phyloP scores from a whole-genome alignment of 2,888 invertebrate genomes.

The Agrochola circellaris region DNA sequence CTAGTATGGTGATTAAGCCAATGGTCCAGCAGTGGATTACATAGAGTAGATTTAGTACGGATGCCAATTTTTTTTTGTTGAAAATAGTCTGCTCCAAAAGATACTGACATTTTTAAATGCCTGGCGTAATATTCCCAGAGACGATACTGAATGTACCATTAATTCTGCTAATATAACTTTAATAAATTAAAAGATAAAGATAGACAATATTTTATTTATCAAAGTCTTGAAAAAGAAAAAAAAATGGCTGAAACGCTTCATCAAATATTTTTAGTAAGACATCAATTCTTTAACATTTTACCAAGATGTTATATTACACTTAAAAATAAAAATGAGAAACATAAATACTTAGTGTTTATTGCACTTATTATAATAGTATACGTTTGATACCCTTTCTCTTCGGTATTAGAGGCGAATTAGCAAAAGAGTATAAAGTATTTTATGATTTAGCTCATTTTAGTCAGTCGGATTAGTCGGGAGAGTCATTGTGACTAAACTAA shows the following conservation, averaged over 20 bases:
- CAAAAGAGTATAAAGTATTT: constrained; percentile 83
- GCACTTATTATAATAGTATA: constrained; percentile 62
- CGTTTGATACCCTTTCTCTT: constrained; percentile 81
- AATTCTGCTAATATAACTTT: background rate
- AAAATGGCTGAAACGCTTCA: constrained; percentile 3
- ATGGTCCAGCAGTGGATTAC: background rate
- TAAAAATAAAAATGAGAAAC: constrained; percentile 45
- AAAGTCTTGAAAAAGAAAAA: background rate
- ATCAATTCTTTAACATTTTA: constrained; percentile 7
- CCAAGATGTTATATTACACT: constrained; percentile 33
- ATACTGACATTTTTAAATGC: background rate
- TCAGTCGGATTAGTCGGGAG: constrained; percentile 43
- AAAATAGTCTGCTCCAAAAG: too few species aligned
- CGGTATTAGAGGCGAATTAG: constrained; percentile 71
- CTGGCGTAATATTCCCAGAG: background rate
- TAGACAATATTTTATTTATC: background rate
- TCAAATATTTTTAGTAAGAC: constrained; percentile 33
- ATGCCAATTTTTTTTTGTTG: background rate
- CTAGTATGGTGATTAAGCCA: background rate
- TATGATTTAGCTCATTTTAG: constrained; percentile 30
- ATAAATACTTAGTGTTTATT: constrained; percentile 60
- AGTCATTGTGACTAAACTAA: constrained; percentile 26
- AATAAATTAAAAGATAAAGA: background rate
- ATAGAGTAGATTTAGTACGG: background rate
- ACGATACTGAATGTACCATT: background rate